Evolutionary conservation across 2,888 invertebrate species (phyloP).

Genomic region (Epinotia demarniana): DNA sequence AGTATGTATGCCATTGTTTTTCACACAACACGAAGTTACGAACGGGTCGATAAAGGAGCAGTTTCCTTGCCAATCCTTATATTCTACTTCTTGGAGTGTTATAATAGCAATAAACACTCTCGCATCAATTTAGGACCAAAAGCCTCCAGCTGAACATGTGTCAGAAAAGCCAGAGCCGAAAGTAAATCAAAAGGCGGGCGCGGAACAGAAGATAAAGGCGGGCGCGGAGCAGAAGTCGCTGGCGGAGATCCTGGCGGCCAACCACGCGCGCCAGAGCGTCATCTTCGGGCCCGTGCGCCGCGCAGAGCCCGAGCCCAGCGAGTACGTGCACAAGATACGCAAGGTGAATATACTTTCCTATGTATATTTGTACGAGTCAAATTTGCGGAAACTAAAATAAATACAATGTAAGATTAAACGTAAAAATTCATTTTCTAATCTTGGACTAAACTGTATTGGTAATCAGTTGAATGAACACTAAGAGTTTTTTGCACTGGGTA

Average conservation of each 20-base stretch:
- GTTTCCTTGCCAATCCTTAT: too few relatives aligned
- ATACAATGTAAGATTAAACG: too few relatives aligned
- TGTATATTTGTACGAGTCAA: too few relatives aligned
- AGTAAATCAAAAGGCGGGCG: background rate
- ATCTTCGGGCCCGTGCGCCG: constrained; percentile 69
- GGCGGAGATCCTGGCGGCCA: constrained; percentile 75
- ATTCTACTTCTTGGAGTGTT: too few relatives aligned
- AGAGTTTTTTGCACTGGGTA: too few relatives aligned
- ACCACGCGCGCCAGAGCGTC: constrained; percentile 77
- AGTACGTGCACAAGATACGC: constrained; percentile 78
- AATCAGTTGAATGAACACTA: too few relatives aligned
- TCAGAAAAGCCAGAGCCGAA: background rate
- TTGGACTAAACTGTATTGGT: too few relatives aligned
- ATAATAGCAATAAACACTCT: background rate
- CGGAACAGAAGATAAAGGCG: background rate
- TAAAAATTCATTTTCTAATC: too few relatives aligned
- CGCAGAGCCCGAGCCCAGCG: constrained; percentile 57
- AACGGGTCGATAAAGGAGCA: too few relatives aligned
- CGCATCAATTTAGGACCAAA: background rate
- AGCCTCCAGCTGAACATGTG: background rate
- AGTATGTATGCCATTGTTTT: too few relatives aligned
- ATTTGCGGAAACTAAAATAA: too few relatives aligned
- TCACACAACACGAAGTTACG: too few relatives aligned
- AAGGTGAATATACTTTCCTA: background rate
- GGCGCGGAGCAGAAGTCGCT: constrained; percentile 39